phyloP scores from a whole-genome alignment of 2,888 invertebrate genomes.

The Drosophila differens region DNA sequence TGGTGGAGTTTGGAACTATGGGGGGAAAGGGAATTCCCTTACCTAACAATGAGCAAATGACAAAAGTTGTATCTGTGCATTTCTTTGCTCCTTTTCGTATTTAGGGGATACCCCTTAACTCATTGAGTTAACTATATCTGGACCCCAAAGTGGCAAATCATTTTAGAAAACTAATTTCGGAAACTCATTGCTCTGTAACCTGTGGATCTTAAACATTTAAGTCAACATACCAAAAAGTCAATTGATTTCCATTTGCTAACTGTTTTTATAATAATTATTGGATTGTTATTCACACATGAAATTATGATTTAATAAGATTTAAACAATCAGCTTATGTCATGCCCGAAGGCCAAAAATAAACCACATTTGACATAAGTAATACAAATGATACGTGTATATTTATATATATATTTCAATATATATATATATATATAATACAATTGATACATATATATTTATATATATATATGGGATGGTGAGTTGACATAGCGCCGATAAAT shows the following conservation, averaged over 20 bases:
- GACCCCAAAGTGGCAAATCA: not conserved
- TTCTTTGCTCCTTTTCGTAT: not conserved
- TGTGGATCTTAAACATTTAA: not conserved
- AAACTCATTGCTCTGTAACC: not conserved
- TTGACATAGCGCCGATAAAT: constrained; percentile 56
- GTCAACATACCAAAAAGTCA: not conserved
- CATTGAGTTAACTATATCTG: not conserved
- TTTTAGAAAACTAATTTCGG: not conserved
- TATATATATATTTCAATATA: not conserved
- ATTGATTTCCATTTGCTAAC: not conserved
- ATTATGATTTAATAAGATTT: not conserved
- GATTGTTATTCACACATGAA: not conserved
- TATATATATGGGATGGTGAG: not conserved
- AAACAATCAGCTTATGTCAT: constrained; percentile 40
- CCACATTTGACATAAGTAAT: constrained; percentile 11
- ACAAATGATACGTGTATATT: constrained; percentile 33
- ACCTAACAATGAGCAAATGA: not conserved
- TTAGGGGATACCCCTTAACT: not conserved
- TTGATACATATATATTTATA: not conserved
- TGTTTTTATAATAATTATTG: not conserved
- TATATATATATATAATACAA: constrained; percentile 3
- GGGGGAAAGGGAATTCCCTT: not conserved
- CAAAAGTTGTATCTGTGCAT: not conserved
- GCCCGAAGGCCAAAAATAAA: not conserved
- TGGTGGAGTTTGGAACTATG: not conserved